Conservation (phyloP, 2,888 invertebrate species). For the Artemia sinica region DNA sequence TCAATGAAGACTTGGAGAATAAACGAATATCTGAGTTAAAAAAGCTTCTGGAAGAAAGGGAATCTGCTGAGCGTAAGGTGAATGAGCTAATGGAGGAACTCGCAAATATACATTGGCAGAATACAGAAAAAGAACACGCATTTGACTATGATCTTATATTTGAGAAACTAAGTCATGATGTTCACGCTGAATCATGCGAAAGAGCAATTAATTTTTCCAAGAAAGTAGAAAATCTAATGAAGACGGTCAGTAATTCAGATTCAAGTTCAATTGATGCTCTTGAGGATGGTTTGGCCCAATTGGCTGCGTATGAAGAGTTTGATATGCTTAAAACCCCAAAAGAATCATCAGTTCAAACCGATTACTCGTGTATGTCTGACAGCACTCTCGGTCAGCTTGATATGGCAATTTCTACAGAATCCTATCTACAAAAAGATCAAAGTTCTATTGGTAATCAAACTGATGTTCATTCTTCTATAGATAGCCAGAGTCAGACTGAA, state of each 20-base stretch:
- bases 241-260: background rate
- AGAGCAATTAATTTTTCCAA: background rate
- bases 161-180: background rate
- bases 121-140: background rate
- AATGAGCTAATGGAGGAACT: background rate
- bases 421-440: too few relatives aligned
- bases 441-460: too few relatives aligned
- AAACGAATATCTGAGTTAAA: background rate
- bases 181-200: conserved; percentile 7
- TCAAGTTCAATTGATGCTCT: conserved; percentile 10
- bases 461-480: too few relatives aligned
- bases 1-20: conserved; percentile 4
- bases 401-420: too few relatives aligned
- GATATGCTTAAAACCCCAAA: background rate
- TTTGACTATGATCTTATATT: conserved; percentile 7
- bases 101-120: background rate
- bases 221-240: background rate
- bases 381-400: too few relatives aligned
- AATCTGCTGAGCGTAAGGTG: conserved; percentile 5
- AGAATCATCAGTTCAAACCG: background rate
- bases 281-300: conserved; percentile 1
- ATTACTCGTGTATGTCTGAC: background rate
- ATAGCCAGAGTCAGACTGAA: too few relatives aligned
- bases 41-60: background rate
- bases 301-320: conserved; percentile 10